phyloP scores from a whole-genome alignment of 2,797 vertebrate genomes.

The Holocentrus rufus region DNA sequence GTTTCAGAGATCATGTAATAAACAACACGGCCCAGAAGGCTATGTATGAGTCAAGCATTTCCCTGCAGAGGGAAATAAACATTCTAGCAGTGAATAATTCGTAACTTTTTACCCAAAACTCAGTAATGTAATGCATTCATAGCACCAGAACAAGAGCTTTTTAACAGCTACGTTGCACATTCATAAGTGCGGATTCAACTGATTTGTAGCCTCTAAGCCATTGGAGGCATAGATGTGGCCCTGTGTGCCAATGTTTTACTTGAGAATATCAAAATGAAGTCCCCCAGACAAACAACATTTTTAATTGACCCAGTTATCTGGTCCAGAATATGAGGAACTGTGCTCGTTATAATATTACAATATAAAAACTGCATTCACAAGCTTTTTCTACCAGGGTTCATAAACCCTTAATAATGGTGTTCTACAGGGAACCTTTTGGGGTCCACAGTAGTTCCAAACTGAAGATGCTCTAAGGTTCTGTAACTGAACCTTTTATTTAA shows the following conservation, averaged over 20 bases:
- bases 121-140: neutral
- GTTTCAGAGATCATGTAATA: neutral
- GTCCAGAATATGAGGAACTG: neutral
- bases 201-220: neutral
- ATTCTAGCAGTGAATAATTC: neutral
- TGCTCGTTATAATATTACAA: neutral
- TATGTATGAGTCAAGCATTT: neutral
- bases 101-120: neutral
- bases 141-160: neutral
- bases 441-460: neutral
- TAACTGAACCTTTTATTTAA: neutral
- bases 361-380: neutral
- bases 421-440: neutral
- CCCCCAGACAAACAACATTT: too few relatives aligned
- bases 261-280: neutral
- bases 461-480: neutral
- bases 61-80: neutral
- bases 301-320: too few relatives aligned
- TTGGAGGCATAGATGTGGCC: neutral
- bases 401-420: neutral
- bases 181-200: neutral
- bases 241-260: neutral
- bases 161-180: neutral
- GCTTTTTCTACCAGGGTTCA: neutral
- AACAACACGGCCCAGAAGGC: slow-evolving; percentile 2